Conservation (phyloP, 1,140 invertebrate species). For the Agraylea sexmaculata region DNA sequence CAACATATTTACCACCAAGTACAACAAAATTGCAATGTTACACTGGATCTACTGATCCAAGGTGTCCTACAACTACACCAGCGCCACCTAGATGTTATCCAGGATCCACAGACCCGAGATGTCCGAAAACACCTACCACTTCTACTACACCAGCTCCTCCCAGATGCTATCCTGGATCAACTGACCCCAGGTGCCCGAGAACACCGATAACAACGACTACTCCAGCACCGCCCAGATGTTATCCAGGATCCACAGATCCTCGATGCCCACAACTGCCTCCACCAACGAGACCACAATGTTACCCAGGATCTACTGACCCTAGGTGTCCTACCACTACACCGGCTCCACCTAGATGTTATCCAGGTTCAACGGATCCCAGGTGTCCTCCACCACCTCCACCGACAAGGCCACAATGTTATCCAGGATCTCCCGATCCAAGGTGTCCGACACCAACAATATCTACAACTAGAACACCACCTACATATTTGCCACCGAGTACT, state of each 20-base stretch:
- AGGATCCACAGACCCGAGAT: slow-evolving; percentile 22
- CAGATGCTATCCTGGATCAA: slow-evolving; percentile 34
- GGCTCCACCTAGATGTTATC: slow-evolving; percentile 25
- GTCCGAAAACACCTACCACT: slow-evolving; percentile 20
- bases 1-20: slow-evolving; percentile 15
- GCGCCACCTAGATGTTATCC: slow-evolving; percentile 25
- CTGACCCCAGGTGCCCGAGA: slow-evolving; percentile 29
- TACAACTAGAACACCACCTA: too few species aligned
- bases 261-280: slow-evolving; percentile 21
- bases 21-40: slow-evolving; percentile 17
- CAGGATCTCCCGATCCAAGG: slow-evolving; percentile 25
- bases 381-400: slow-evolving; percentile 22
- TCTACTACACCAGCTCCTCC: slow-evolving; percentile 22
- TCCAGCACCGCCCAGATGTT: slow-evolving; percentile 20
- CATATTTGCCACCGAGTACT: slow-evolving; percentile 8
- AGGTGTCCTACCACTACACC: slow-evolving; percentile 23
- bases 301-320: slow-evolving; percentile 26
- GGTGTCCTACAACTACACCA: slow-evolving; percentile 19
- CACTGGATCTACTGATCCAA: slow-evolving; percentile 24
- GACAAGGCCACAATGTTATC: slow-evolving; percentile 15
- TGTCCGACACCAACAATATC: slow-evolving; percentile 20
- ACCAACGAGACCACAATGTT: slow-evolving; percentile 22
- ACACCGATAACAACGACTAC: slow-evolving; percentile 24
- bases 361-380: slow-evolving; percentile 26
- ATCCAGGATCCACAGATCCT: slow-evolving; percentile 27